A percentile compares a stretch with the other conserved stretches of the same genome.
Evolutionary conservation across 2,113 vertebrate species (phyloP).

Genomic region (Cacatua alba): DNA sequence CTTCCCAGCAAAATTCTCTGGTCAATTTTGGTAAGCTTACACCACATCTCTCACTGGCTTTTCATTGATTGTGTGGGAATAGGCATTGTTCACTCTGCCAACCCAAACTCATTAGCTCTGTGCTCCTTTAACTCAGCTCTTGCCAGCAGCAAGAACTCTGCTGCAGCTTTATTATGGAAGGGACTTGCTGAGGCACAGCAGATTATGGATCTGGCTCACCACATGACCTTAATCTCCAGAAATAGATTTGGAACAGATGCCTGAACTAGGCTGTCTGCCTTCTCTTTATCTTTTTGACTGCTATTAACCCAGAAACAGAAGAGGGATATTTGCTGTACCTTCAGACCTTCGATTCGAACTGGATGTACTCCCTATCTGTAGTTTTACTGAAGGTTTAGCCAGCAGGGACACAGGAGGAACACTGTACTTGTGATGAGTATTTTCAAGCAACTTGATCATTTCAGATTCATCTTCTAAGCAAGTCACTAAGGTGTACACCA

Average conservation of each 20-base stretch:
- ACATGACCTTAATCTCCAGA: neutral
- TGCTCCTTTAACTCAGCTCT: neutral
- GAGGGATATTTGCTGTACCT: constrained; percentile 50
- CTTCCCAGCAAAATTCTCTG: neutral
- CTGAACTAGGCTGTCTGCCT: neutral
- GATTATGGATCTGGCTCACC: neutral
- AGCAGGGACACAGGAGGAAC: constrained; percentile 74
- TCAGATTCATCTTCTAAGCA: constrained; percentile 86
- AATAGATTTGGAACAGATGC: neutral
- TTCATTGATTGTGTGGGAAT: neutral
- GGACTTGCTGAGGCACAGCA: neutral
- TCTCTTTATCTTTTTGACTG: neutral
- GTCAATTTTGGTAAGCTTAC: neutral
- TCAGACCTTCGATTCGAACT: constrained; percentile 17
- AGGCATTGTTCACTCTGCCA: neutral
- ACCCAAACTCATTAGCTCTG: neutral
- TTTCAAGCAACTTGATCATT: constrained; percentile 80
- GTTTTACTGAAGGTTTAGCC: constrained; percentile 46
- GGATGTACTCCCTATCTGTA: neutral
- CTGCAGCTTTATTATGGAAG: neutral
- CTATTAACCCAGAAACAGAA: neutral
- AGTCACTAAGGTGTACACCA: constrained; percentile 88
- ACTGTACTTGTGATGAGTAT: constrained; percentile 88
- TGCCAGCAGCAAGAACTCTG: neutral
- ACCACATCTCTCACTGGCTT: neutral